Conservation (phyloP, 2,888 invertebrate genomes). For the Byasa hedistus region DNA sequence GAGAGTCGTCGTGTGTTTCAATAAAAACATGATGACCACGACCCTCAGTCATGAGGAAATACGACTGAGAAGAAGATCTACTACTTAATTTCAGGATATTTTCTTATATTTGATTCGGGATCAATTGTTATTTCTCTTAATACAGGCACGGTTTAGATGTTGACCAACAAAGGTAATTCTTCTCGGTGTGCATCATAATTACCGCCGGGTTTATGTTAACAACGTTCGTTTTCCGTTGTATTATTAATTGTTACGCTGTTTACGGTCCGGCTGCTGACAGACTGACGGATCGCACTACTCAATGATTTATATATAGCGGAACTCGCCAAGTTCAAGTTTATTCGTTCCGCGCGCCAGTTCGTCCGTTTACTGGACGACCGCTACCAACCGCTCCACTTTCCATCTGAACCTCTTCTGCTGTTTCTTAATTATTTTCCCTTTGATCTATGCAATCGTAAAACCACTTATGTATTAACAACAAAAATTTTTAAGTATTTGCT, state of each 20-base stretch:
- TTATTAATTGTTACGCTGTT: conserved; percentile 34
- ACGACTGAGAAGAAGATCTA: too few relatives aligned
- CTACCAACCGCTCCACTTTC: conserved; percentile 15
- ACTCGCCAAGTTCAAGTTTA: conserved; percentile 66
- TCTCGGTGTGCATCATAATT: background rate
- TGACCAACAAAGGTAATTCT: too few relatives aligned
- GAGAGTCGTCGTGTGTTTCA: too few relatives aligned
- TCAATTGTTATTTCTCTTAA: too few relatives aligned
- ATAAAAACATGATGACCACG: too few relatives aligned
- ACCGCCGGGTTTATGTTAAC: background rate
- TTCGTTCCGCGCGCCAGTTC: conserved; percentile 45
- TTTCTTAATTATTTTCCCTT: conserved; percentile 29
- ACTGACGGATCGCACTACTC: conserved; percentile 33
- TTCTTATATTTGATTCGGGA: too few relatives aligned
- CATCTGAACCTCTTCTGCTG: background rate
- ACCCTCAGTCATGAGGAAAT: too few relatives aligned
- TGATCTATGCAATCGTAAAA: conserved; percentile 17
- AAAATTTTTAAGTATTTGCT: background rate
- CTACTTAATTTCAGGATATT: too few relatives aligned
- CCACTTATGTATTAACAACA: conserved; percentile 22
- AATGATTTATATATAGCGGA: conserved; percentile 58
- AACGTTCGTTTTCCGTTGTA: conserved; percentile 1
- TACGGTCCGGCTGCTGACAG: conserved; percentile 34
- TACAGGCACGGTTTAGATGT: too few relatives aligned
- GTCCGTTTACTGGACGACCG: conserved; percentile 33